phyloP scores from a whole-genome alignment of 2,797 vertebrate species.

The Pantherophis vulpinus region DNA sequence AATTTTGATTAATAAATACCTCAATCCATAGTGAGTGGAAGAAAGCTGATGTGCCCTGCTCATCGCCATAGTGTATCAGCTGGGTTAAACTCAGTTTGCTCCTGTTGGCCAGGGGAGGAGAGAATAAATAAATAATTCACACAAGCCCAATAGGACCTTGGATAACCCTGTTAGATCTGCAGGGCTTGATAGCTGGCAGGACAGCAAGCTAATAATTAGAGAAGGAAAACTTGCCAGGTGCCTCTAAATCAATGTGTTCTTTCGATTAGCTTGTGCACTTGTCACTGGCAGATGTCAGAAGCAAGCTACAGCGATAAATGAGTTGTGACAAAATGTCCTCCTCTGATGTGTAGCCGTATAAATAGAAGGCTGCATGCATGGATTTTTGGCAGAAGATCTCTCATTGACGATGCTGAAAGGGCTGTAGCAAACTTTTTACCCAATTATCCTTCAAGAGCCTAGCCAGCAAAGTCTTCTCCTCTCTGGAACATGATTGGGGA shows the following conservation, averaged over 20 bases:
- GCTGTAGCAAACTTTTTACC: conserved; percentile 41
- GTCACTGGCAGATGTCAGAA: conserved; percentile 38
- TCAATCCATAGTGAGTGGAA: neutral
- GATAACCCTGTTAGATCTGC: conserved; percentile 2
- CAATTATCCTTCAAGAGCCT: conserved; percentile 65
- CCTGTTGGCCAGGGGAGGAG: neutral
- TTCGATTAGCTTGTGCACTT: conserved; percentile 23
- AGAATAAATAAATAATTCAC: neutral
- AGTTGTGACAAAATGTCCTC: conserved; percentile 58
- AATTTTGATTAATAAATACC: neutral
- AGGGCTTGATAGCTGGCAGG: neutral
- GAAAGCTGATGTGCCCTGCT: neutral
- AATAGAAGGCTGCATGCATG: conserved; percentile 46
- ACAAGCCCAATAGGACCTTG: neutral
- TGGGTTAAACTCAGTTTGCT: neutral
- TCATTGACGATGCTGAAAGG: conserved; percentile 41
- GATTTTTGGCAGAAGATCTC: conserved; percentile 47
- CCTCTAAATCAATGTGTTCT: conserved; percentile 33
- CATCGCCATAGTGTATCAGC: neutral
- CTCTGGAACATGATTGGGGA: conserved; percentile 58
- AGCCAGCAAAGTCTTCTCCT: conserved; percentile 54
- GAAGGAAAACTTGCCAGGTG: conserved; percentile 30
- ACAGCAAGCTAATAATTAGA: conserved; percentile 2
- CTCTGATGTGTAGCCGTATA: conserved; percentile 47
- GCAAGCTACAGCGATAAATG: conserved; percentile 51